Base-by-base conservation (phyloP, 1,140 invertebrate species). In the Hycleus cichorii region DNA sequence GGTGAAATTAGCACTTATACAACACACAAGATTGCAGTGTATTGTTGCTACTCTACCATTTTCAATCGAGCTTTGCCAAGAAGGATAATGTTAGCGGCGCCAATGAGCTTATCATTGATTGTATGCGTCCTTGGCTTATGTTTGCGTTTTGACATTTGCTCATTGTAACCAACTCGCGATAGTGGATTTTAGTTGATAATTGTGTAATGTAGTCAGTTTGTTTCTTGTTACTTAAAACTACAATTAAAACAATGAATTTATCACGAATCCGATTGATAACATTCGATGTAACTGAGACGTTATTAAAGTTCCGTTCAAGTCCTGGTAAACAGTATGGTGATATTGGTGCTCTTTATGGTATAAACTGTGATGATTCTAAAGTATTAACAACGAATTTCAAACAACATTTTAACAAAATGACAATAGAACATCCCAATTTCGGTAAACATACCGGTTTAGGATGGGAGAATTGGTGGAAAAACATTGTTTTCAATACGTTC, bases 211-310 rank as follows among this genome's bases (percentile, higher is more conserved):
- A 18, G 18, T 2, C 18, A 18, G 18, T 18, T 18, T 18, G 18
- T 18, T 18, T 18, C 18, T 18, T 1, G 18, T 18, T 18, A 18
- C 2, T 18, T 18, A 1, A 18, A 18, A 18, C 12, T 12, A 12
- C 18, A 18, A 18, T 18, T 18, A 18, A 18, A 27, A 54, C 53
- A 61, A 76, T 74, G 63, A 73, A 71, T 53, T 57, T 76, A 26
- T 66, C 75, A 24, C 75, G 71, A 40, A 77, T 81, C 25, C 75
- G 79, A 54, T 72, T 93, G 59, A 80, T 95, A 46, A 95, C 91
- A 10, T 92, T 95, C 70, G 92, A 95, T 75, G 85, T 90, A 9
- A 95, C 89, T 5, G 88, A 90, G 58, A 95, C 92, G 0, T 71
- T 95, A 43, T 71, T 95, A 24, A 83, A 83, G 69, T 86, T 90